A percentile compares a stretch with the other conserved stretches of the same genome.
These are phyloP conservation scores for Saccostrea echinata DNA, from an alignment of 1,140 invertebrate genomes.

Conservation along the genomic window DNA sequence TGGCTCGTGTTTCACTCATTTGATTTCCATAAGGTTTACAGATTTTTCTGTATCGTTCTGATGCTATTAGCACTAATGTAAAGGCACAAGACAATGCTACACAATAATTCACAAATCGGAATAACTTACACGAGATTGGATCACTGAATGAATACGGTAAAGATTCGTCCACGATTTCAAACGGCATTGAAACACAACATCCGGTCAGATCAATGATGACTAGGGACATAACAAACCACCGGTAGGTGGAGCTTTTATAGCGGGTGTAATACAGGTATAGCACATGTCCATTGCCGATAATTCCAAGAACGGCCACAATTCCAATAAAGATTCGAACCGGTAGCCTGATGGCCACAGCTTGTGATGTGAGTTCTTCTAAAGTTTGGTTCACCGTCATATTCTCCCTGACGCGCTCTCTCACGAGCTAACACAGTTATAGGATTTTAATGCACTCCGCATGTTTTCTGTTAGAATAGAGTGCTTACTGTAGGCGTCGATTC, in stretches of 20 bases:
- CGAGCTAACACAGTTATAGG: no score
- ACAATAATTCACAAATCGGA: slow-evolving; percentile 63
- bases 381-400: background rate
- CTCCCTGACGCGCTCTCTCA: background rate
- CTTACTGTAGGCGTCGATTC: no score
- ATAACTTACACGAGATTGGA: slow-evolving; percentile 67
- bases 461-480: background rate
- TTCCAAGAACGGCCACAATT: slow-evolving; percentile 42
- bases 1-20: slow-evolving; percentile 44
- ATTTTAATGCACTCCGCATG: background rate
- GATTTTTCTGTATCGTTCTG: slow-evolving; percentile 56
- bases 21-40: slow-evolving; percentile 53
- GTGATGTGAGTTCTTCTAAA: slow-evolving; percentile 40
- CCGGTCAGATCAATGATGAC: slow-evolving; percentile 68
- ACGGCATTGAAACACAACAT: slow-evolving; percentile 70
- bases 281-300: slow-evolving; percentile 48
- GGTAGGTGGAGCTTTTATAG: slow-evolving; percentile 46
- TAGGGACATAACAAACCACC: slow-evolving; percentile 63
- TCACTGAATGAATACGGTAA: slow-evolving; percentile 66
- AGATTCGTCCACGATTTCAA: slow-evolving; percentile 70
- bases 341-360: slow-evolving; percentile 22
- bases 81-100: slow-evolving; percentile 46
- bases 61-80: slow-evolving; percentile 53
- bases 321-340: slow-evolving; percentile 55
- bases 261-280: slow-evolving; percentile 40